Conservation (phyloP, 2,888 invertebrate genomes). For the Rotaria magnacalcarata region DNA sequence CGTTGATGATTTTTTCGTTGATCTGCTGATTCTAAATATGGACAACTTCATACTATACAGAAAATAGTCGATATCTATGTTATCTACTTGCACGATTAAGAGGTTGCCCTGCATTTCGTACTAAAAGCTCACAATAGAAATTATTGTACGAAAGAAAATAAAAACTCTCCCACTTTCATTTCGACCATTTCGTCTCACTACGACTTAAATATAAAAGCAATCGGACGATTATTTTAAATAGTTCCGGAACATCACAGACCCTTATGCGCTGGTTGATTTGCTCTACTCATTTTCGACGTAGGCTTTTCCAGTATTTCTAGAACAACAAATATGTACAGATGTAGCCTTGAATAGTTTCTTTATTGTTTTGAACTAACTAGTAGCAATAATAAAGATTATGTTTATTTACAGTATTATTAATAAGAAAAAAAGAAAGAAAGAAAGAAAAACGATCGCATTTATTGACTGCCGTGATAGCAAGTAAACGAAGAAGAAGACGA, state of each 20-base stretch:
- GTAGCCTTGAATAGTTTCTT: background rate
- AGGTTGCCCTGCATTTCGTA: background rate
- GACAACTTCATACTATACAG: no score
- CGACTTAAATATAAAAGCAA: background rate
- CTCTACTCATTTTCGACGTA: background rate
- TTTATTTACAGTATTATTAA: background rate
- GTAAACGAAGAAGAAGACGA: background rate
- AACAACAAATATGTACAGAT: background rate
- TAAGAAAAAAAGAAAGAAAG: background rate
- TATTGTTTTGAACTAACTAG: background rate
- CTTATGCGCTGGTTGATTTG: background rate
- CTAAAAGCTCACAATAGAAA: background rate
- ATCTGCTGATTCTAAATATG: background rate
- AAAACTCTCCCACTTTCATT: background rate
- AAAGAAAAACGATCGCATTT: background rate
- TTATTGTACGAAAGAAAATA: background rate
- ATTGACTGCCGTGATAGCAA: background rate
- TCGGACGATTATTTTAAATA: background rate
- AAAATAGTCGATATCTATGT: background rate
- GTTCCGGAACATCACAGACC: background rate
- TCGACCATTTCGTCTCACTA: background rate
- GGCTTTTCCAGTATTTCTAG: background rate
- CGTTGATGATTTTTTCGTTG: background rate
- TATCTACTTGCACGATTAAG: background rate
- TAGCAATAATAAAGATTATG: background rate